These are phyloP conservation scores for Protonibea diacanthus DNA, from an alignment of 2,797 vertebrate genomes.

Conservation along the genomic window DNA sequence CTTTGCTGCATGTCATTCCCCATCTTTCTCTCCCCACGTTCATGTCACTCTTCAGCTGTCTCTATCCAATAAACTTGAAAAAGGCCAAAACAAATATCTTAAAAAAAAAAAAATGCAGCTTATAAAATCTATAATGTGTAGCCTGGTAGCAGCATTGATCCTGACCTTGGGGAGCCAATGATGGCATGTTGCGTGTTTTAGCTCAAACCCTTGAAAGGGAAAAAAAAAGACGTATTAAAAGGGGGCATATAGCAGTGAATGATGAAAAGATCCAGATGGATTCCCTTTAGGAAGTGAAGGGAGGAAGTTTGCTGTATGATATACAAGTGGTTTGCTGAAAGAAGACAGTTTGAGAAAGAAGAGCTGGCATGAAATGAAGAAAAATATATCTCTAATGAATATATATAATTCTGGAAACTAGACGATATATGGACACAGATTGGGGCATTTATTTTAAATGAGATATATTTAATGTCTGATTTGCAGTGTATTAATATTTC, in stretches of 20 bases:
- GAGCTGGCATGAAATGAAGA: not conserved
- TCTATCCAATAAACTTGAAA: too few species aligned
- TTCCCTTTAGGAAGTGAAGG: not conserved
- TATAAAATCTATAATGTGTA: not conserved
- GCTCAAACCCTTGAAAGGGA: not conserved
- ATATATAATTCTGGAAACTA: not conserved
- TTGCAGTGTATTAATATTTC: slow-evolving; percentile 6
- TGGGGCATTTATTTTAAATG: not conserved
- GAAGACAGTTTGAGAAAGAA: not conserved
- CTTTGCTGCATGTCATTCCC: too few species aligned
- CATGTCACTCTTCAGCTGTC: too few species aligned
- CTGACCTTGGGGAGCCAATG: not conserved
- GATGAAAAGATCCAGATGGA: not conserved
- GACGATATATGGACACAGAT: not conserved
- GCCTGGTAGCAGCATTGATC: not conserved
- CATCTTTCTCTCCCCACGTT: too few species aligned
- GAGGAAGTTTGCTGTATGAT: not conserved
- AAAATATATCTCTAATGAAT: not conserved
- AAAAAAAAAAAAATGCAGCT: not conserved
- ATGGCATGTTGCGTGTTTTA: not conserved
- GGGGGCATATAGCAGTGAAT: not conserved
- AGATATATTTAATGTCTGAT: not conserved
- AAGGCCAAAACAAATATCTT: too few species aligned
- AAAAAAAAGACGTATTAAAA: not conserved
- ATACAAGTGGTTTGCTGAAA: not conserved